phyloP scores from a whole-genome alignment of 2,113 vertebrate species.

The Chrysochloris asiatica region DNA sequence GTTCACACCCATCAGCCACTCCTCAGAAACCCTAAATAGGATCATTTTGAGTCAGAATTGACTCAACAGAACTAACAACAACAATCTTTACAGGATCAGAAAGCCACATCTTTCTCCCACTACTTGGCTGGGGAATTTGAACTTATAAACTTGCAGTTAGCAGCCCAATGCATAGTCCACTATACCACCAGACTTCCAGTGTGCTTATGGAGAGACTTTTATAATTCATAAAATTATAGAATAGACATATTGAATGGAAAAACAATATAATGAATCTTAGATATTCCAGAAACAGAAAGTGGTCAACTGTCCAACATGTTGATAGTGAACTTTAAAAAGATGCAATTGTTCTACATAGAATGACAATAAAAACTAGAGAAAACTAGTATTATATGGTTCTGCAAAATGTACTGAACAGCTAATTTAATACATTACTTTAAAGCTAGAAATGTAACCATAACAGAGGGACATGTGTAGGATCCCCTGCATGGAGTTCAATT shows the following conservation, averaged over 20 bases:
- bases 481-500: fast-evolving
- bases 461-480: fast-evolving
- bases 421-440: fast-evolving
- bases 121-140: no score
- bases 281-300: not conserved
- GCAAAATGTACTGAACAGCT: fast-evolving
- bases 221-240: no score
- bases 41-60: no score
- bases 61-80: no score
- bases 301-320: fast-evolving
- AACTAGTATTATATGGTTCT: fast-evolving
- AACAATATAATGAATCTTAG: no score
- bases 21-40: no score
- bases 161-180: no score
- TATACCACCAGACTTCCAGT: no score
- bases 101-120: no score
- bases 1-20: no score
- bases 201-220: not conserved
- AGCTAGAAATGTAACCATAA: fast-evolving
- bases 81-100: no score
- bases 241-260: not conserved
- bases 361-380: fast-evolving
- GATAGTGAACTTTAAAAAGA: not conserved
- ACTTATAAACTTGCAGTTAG: no score
- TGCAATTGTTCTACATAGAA: fast-evolving